phyloP scores from a whole-genome alignment of 2,797 vertebrate species.

The Cyprinodon diabolis region DNA sequence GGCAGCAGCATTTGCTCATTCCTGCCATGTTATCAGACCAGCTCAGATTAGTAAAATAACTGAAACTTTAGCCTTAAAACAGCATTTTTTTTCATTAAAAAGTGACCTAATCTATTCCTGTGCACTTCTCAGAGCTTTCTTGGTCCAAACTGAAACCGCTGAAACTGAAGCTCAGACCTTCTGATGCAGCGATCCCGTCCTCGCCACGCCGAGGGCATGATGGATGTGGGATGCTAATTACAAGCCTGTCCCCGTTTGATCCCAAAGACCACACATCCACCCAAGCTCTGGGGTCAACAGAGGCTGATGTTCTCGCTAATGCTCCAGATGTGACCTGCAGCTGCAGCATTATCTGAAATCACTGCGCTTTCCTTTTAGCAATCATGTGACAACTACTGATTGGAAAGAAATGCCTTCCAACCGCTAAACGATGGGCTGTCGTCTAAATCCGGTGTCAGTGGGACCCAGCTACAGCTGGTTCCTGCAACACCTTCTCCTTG shows the following conservation, averaged over 20 bases:
- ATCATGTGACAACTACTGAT: neutral
- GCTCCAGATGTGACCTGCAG: constrained; percentile 60
- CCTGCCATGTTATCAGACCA: neutral
- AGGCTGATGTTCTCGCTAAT: constrained; percentile 32
- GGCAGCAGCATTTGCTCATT: neutral
- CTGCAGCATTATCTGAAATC: constrained; percentile 21
- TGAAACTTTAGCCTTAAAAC: neutral
- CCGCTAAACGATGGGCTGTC: neutral
- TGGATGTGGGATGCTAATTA: constrained; percentile 53
- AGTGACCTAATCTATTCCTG: neutral
- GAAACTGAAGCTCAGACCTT: constrained; percentile 23
- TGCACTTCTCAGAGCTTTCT: neutral
- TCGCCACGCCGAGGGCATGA: constrained; percentile 10
- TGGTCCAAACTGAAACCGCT: neutral
- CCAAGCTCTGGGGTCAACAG: constrained; percentile 37
- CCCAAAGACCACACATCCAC: constrained; percentile 26
- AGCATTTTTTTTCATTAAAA: too few relatives aligned
- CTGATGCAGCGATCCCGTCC: constrained; percentile 7
- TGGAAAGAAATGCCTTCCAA: neutral
- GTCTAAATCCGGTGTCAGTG: neutral
- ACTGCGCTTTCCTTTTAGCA: constrained; percentile 7
- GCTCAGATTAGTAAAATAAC: neutral
- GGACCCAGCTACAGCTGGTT: neutral
- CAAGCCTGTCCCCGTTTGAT: constrained; percentile 56
- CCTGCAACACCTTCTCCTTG: neutral